phyloP scores from a whole-genome alignment of 2,797 vertebrate genomes.

The Clamator glandarius region DNA sequence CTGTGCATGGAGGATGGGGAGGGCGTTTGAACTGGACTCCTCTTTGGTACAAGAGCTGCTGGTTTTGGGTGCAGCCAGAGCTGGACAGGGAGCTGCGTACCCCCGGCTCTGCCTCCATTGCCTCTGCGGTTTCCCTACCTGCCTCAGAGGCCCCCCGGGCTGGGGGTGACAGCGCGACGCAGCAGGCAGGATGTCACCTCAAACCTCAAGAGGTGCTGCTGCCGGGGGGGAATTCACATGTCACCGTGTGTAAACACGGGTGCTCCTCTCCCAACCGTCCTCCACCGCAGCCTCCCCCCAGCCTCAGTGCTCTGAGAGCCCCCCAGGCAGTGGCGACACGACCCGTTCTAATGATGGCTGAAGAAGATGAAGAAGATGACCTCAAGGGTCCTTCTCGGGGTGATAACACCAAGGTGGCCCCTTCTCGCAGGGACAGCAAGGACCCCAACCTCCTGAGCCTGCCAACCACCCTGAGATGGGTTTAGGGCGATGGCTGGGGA shows the following conservation, averaged over 20 bases:
- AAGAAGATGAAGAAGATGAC: not conserved
- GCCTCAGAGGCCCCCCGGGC: slow-evolving; percentile 9
- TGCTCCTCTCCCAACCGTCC: not conserved
- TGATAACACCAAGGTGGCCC: rapidly evolving
- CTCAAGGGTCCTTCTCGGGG: not conserved
- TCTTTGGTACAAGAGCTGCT: not conserved
- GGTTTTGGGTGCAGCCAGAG: rapidly evolving
- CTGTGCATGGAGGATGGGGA: rapidly evolving
- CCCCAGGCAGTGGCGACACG: rapidly evolving
- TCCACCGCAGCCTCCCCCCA: not conserved
- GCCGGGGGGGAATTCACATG: not conserved
- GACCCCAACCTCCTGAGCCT: rapidly evolving
- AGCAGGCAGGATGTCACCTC: slow-evolving; percentile 64
- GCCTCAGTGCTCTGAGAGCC: rapidly evolving
- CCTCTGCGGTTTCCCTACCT: slow-evolving; percentile 40
- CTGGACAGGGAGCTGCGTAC: not conserved
- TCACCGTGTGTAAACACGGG: not conserved
- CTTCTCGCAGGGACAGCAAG: rapidly evolving
- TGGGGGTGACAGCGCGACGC: not conserved
- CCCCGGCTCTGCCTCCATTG: not conserved
- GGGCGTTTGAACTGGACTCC: rapidly evolving
- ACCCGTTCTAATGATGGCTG: rapidly evolving
- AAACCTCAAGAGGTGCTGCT: slow-evolving; percentile 59
- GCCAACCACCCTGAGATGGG: rapidly evolving
- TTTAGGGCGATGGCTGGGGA: not conserved